Percentiles rank a stretch among this genome's conserved stretches.
Evolutionary conservation across 2,113 vertebrate genomes (phyloP).

Genomic region (Haemorhous mexicanus): DNA sequence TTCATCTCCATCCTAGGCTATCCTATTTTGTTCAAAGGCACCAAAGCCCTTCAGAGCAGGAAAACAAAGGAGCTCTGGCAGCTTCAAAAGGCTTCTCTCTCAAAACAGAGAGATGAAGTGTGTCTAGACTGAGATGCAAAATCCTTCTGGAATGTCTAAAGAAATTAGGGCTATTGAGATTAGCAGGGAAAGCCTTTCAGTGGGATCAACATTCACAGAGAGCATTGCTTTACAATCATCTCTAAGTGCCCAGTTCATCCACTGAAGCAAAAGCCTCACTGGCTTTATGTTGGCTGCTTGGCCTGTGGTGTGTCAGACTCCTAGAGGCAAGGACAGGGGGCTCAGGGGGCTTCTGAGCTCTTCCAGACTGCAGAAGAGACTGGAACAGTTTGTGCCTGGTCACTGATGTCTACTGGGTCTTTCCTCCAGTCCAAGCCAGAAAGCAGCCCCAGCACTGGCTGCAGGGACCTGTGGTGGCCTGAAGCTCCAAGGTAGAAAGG

Average conservation of each 20-base stretch:
- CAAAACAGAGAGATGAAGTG: slow-evolving; percentile 50
- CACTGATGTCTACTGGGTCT: background rate
- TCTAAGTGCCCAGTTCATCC: background rate
- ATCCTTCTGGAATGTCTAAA: slow-evolving; percentile 58
- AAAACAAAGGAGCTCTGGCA: slow-evolving; percentile 33
- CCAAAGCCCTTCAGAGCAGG: slow-evolving; percentile 24
- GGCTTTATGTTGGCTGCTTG: background rate
- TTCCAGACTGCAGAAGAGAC: background rate
- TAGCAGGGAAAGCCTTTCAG: slow-evolving; percentile 37
- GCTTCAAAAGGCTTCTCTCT: slow-evolving; percentile 51
- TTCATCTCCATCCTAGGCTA: slow-evolving; percentile 14
- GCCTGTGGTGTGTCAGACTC: background rate
- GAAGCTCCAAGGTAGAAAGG: background rate
- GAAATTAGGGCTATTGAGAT: slow-evolving; percentile 44
- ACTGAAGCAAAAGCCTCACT: background rate
- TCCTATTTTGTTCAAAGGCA: background rate
- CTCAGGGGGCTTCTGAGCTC: background rate
- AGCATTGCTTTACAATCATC: background rate
- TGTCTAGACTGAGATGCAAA: slow-evolving; percentile 45
- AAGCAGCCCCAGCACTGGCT: accelerated
- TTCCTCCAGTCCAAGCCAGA: background rate
- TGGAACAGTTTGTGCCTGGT: background rate
- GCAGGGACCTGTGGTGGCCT: accelerated
- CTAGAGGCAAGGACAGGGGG: background rate
- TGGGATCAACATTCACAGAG: slow-evolving; percentile 20